phyloP scores from a whole-genome alignment of 2,797 vertebrate species.

The Malacoraja senta region DNA sequence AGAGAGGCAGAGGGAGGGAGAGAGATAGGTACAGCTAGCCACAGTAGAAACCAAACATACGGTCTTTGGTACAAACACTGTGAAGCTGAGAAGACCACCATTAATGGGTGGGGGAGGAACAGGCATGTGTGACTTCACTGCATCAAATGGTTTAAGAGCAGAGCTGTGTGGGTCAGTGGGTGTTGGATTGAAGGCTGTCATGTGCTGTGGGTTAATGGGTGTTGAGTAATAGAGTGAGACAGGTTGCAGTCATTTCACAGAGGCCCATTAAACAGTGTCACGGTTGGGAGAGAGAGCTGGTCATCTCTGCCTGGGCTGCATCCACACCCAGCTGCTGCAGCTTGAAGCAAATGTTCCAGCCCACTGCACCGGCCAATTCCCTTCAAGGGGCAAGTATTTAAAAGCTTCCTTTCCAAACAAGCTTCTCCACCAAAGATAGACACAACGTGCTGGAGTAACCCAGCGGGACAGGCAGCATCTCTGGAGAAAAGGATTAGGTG shows the following conservation, averaged over 20 bases:
- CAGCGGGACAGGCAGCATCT: no score
- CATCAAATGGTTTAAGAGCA: not conserved
- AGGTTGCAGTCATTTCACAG: slow-evolving; percentile 29
- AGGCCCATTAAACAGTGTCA: slow-evolving; percentile 1
- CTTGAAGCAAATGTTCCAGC: not conserved
- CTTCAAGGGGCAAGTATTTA: not conserved
- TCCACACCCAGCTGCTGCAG: not conserved
- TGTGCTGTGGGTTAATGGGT: slow-evolving; percentile 22
- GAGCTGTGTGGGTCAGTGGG: slow-evolving; percentile 24
- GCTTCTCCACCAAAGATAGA: not conserved
- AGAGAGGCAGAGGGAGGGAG: no score
- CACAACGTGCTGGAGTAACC: no score
- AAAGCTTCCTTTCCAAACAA: not conserved
- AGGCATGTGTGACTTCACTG: not conserved
- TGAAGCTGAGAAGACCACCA: not conserved
- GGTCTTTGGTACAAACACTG: no score
- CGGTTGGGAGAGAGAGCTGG: not conserved
- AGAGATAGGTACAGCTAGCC: no score
- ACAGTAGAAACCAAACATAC: not conserved
- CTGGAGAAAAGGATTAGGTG: no score
- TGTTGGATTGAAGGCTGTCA: slow-evolving; percentile 28
- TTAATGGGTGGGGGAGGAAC: not conserved
- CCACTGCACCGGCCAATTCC: not conserved
- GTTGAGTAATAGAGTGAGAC: slow-evolving; percentile 28
- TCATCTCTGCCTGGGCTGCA: not conserved